Base-by-base conservation (phyloP, 1,140 invertebrate species). In the Papilio aristodemus region DNA sequence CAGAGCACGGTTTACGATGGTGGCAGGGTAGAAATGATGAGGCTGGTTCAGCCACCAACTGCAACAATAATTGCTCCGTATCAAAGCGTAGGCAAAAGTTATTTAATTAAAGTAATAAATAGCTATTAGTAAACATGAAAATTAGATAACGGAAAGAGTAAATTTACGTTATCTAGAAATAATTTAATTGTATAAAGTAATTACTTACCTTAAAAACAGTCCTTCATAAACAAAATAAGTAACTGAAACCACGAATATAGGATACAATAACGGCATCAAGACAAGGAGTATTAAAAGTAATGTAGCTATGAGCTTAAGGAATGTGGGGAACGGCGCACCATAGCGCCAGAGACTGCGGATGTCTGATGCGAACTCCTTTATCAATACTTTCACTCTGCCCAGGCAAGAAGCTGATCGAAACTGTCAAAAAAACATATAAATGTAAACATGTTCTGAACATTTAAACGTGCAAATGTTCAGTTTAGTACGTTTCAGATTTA, bases 301-400 rank as follows among this genome's bases (percentile, higher is more conserved):
- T 7, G 87, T 82, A 17, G 78, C 86, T 19, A 91, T 83, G n/a
- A 92, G 75, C 63, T 91, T 92, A 25, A 91, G 79, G 76, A 91
- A 91, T 10, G 90, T 92, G 1, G 90, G 90, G 68, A 91, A 92
- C 0, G 89, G 84, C 10, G 88, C 83, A 0, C 89, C 87, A 71
- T 91, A 86, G 17, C 78, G 78, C 90, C 90, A 92, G 2, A 92
- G 71, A 0, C 85, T 68, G 14, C 70, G 70, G 13, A 92, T 79
- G 69, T 91, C 90, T 22, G 72, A 62, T 0, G 68, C 71, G 69
- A 91, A 89, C 70, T 87, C 84, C 17, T 79, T 74, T 6, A 73
- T 38, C 8, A 85, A 68, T 10, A 87, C 67, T 19, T 78, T 70
- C 27, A 81, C 46, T 37, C 82, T 78, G 22, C 78, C 82, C 38